Conservation (phyloP, 1,140 invertebrate species). For the Archivesica marissinica region DNA sequence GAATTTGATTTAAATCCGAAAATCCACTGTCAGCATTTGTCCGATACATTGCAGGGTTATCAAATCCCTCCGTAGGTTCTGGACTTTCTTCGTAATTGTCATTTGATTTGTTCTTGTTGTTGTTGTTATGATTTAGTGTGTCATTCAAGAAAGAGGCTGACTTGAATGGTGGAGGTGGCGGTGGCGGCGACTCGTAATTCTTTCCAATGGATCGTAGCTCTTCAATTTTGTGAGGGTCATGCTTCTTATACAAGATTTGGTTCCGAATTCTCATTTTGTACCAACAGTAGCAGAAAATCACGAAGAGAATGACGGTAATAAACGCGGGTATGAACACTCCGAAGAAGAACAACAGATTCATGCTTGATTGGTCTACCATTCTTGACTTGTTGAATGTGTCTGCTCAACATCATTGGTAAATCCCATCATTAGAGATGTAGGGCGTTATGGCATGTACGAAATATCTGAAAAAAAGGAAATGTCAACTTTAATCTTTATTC, state of each 20-base stretch:
- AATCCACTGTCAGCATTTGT: slow-evolving; percentile 73
- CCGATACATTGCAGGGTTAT: slow-evolving; percentile 64
- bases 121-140: slow-evolving; percentile 65
- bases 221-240: slow-evolving; percentile 72
- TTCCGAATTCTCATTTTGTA: slow-evolving; percentile 71
- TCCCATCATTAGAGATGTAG: slow-evolving; percentile 16
- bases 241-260: slow-evolving; percentile 71
- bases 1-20: slow-evolving; percentile 66
- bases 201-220: slow-evolving; percentile 64
- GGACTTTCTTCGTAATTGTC: slow-evolving; percentile 59
- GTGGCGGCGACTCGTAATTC: slow-evolving; percentile 66
- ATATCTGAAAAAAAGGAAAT: background rate
- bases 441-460: background rate
- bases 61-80: slow-evolving; percentile 55
- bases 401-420: background rate
- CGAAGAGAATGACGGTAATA: slow-evolving; percentile 83
- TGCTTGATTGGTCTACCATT: slow-evolving; percentile 59
- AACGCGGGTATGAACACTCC: slow-evolving; percentile 85
- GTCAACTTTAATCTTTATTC: too few species aligned
- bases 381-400: slow-evolving; percentile 23
- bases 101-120: slow-evolving; percentile 51
- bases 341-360: slow-evolving; percentile 83
- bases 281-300: slow-evolving; percentile 80
- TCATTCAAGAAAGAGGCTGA: slow-evolving; percentile 55
- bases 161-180: slow-evolving; percentile 59